A percentile compares a stretch with the other conserved stretches of the same genome.
Conservation (phyloP, 64 coral and sea anemone species). For the Astreopora myriophthalma region DNA sequence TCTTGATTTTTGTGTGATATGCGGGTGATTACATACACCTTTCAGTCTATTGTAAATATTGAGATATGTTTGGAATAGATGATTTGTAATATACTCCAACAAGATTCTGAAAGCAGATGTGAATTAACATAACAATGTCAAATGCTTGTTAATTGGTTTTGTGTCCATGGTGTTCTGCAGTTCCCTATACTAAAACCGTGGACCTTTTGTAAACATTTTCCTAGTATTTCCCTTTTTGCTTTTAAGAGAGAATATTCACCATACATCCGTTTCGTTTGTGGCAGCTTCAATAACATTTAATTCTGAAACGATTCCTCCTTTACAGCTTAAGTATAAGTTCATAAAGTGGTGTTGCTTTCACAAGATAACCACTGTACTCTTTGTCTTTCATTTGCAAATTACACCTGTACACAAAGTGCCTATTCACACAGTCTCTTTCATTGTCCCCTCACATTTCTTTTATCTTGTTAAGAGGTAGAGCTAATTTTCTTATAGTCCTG, state of each 20-base stretch:
- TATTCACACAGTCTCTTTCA: neutral
- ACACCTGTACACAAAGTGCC: conserved; percentile 23
- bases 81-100: conserved; percentile 80
- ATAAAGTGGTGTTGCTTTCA: conserved; percentile 8
- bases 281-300: neutral
- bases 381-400: neutral
- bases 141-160: conserved; percentile 31
- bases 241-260: neutral
- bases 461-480: neutral
- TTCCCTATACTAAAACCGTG: neutral
- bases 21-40: conserved; percentile 53
- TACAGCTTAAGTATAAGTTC: neutral
- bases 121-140: conserved; percentile 65
- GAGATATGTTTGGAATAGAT: conserved; percentile 68
- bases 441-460: neutral
- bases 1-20: neutral
- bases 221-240: neutral
- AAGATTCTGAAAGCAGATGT: conserved; percentile 55
- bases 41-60: conserved; percentile 70
- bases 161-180: conserved; percentile 26
- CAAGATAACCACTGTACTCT: neutral
- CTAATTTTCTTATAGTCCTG: conserved; percentile 9
- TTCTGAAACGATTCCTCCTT: neutral
- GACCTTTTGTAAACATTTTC: conserved; percentile 21
- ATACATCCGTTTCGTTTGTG: neutral